These are phyloP conservation scores for Emydocephalus ijimae DNA, from an alignment of 2,113 vertebrate species.

Conservation along the genomic window DNA sequence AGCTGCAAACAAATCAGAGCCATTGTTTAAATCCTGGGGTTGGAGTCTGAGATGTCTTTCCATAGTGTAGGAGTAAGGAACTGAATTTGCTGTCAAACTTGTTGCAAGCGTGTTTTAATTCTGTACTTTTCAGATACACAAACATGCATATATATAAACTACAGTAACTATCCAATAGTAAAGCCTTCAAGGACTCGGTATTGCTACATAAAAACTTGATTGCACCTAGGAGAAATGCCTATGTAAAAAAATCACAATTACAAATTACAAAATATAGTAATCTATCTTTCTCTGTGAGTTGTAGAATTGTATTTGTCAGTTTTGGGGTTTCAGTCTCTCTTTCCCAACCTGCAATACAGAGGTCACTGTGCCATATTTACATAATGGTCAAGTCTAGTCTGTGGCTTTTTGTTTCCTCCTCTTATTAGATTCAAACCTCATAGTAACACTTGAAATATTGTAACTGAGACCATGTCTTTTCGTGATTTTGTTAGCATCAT, in stretches of 20 bases:
- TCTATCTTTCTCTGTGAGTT: background rate
- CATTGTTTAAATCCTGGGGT: background rate
- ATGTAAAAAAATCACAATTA: background rate
- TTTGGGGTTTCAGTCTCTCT: background rate
- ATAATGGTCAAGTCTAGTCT: background rate
- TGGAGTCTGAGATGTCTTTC: background rate
- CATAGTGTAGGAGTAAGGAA: background rate
- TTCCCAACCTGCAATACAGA: background rate
- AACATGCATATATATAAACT: background rate
- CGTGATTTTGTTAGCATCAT: constrained; percentile 57
- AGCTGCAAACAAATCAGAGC: background rate
- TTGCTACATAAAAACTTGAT: background rate
- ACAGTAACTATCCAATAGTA: background rate
- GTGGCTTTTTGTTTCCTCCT: background rate
- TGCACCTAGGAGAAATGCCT: background rate
- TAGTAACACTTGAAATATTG: constrained; percentile 44
- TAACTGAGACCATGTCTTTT: constrained; percentile 62
- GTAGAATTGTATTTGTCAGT: background rate
- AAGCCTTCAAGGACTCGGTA: background rate
- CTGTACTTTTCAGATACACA: background rate
- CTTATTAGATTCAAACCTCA: background rate
- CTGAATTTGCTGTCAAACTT: background rate
- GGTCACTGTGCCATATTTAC: background rate
- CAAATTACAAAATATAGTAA: background rate
- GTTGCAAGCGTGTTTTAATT: background rate